Conservation (phyloP, 2,888 invertebrate species). For the Quadriops clusia region DNA sequence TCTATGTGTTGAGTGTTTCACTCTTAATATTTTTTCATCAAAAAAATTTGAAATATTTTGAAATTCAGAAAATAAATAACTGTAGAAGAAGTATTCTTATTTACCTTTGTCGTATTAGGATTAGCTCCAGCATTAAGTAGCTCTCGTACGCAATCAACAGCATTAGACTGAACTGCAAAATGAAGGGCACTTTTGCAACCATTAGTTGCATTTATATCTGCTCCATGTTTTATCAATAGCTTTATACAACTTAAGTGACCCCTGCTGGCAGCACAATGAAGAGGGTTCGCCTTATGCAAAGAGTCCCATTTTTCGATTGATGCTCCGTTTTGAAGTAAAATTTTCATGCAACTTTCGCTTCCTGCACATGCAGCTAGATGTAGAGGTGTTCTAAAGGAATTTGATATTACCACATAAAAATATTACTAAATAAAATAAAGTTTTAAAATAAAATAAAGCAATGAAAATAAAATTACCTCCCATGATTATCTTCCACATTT, state of each 20-base stretch:
- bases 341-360: constrained; percentile 55
- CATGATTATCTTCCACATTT: constrained; percentile 52
- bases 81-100: constrained; percentile 3
- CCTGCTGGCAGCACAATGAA: constrained; percentile 65
- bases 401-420: neutral
- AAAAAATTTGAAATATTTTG: too few relatives aligned
- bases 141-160: constrained; percentile 58
- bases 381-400: constrained; percentile 45
- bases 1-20: too few relatives aligned
- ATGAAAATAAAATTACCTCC: constrained; percentile 42
- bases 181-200: constrained; percentile 62
- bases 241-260: constrained; percentile 49
- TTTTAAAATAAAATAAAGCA: neutral
- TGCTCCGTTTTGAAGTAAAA: constrained; percentile 57
- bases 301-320: constrained; percentile 59
- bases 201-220: constrained; percentile 67
- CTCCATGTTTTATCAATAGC: constrained; percentile 56
- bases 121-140: constrained; percentile 67
- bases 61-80: too few relatives aligned
- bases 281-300: constrained; percentile 55
- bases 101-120: constrained; percentile 70
- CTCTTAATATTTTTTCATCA: too few relatives aligned
- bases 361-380: constrained; percentile 73
- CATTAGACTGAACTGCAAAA: constrained; percentile 70
- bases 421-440: neutral